Evolutionary conservation across 2,797 vertebrate species (phyloP).

Genomic region (Bradypodion pumilum): DNA sequence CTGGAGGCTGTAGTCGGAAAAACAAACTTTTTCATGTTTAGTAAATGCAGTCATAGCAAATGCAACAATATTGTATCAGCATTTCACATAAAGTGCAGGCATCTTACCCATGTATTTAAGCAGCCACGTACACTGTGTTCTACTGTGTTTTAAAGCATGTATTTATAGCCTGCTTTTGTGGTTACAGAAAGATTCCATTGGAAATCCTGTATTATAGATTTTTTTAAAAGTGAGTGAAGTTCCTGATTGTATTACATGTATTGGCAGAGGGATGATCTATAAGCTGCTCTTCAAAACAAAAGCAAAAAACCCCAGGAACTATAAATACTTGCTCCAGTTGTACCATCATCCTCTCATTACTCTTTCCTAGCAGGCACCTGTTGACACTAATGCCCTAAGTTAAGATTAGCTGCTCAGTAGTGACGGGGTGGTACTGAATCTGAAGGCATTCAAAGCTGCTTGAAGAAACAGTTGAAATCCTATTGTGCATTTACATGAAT

Average conservation of each 20-base stretch:
- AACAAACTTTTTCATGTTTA: too few species aligned
- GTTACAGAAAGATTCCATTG: conserved; percentile 60
- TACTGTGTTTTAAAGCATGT: neutral
- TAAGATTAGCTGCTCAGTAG: conserved; percentile 54
- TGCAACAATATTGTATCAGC: neutral
- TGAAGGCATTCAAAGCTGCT: conserved; percentile 16
- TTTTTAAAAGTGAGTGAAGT: conserved; percentile 48
- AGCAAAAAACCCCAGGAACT: conserved; percentile 57
- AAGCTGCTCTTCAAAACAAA: conserved; percentile 23
- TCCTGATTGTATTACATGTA: conserved; percentile 65
- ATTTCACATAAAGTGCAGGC: neutral
- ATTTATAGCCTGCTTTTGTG: conserved; percentile 69
- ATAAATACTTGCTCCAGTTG: conserved; percentile 75
- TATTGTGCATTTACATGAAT: too few species aligned
- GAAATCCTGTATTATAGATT: conserved; percentile 66
- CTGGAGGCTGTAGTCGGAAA: too few species aligned
- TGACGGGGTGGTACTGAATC: conserved; percentile 27
- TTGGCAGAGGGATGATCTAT: conserved; percentile 63
- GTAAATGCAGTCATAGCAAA: neutral
- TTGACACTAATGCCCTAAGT: conserved; percentile 64
- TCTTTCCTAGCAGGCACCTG: conserved; percentile 64
- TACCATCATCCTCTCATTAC: conserved; percentile 58
- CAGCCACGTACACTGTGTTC: neutral
- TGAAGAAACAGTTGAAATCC: neutral
- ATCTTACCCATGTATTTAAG: neutral